A percentile compares a stretch with the other conserved stretches of the same genome.
Conservation (phyloP, 2,113 vertebrate species). For the Leucopternis melanops region DNA sequence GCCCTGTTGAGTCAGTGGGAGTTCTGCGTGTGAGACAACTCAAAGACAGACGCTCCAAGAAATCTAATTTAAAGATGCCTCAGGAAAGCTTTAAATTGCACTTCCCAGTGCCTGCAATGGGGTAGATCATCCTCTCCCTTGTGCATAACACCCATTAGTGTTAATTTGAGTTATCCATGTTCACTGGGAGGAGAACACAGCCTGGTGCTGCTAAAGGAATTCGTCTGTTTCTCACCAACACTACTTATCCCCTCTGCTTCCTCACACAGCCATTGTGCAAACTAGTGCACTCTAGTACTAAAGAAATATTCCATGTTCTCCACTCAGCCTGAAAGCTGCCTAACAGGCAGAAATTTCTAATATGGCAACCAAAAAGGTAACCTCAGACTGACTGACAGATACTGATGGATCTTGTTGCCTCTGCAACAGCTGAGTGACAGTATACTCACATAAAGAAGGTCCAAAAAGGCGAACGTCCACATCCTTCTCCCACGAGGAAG, state of each 20-base stretch:
- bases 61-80: slow-evolving; percentile 19
- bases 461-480: no score
- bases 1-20: neutral
- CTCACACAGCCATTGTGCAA: neutral
- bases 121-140: neutral
- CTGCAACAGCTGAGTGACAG: neutral
- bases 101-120: neutral
- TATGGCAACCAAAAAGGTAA: neutral
- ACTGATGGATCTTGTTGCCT: neutral
- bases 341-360: neutral
- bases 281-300: neutral
- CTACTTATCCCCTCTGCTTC: neutral
- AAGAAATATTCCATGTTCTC: neutral
- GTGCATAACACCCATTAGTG: neutral
- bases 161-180: neutral
- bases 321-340: neutral
- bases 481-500: no score
- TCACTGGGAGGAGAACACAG: neutral
- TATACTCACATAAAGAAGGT: neutral
- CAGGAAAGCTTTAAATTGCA: slow-evolving; percentile 39
- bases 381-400: neutral
- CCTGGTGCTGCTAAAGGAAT: neutral
- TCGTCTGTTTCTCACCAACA: neutral
- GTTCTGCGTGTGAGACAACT: neutral
- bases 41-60: neutral